Evolutionary conservation across 2,888 invertebrate species (phyloP).

Genomic region (Synergus gifuensis): DNA sequence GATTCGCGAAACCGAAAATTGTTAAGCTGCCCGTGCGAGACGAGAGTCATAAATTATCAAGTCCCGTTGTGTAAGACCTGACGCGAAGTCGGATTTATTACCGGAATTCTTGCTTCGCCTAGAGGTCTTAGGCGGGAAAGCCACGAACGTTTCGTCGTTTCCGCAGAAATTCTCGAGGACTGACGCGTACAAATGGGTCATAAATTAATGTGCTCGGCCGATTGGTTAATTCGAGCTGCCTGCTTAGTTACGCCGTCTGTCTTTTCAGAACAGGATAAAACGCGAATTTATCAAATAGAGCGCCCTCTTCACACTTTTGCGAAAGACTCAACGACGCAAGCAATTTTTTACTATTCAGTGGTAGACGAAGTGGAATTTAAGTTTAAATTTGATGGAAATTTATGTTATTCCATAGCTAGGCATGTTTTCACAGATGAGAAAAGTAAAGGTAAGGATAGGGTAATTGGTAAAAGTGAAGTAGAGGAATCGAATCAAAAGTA

Average conservation of each 20-base stretch:
- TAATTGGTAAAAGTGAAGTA: background rate
- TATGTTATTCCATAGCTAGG: background rate
- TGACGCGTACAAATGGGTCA: constrained; percentile 62
- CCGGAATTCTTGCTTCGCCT: constrained; percentile 54
- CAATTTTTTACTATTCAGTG: background rate
- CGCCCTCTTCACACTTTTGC: background rate
- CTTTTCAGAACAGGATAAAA: background rate
- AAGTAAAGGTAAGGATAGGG: background rate
- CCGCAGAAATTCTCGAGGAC: constrained; percentile 52
- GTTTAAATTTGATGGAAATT: background rate
- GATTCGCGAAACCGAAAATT: constrained; percentile 55
- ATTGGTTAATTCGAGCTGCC: constrained; percentile 49
- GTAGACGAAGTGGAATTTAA: background rate
- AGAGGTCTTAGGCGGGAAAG: constrained; percentile 51
- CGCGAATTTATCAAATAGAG: background rate
- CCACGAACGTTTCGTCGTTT: constrained; percentile 55
- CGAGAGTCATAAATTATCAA: constrained; percentile 58
- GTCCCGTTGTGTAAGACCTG: constrained; percentile 46
- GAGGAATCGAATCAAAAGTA: background rate
- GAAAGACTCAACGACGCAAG: constrained; percentile 1
- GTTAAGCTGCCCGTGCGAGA: constrained; percentile 51
- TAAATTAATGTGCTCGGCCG: constrained; percentile 57
- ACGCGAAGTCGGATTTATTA: constrained; percentile 61
- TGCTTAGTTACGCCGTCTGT: constrained; percentile 11
- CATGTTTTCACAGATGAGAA: too few relatives aligned